Percentiles rank a stretch among this genome's conserved stretches.
phyloP scores from a whole-genome alignment of 1,140 invertebrate genomes.

The Polyergus mexicanus region DNA sequence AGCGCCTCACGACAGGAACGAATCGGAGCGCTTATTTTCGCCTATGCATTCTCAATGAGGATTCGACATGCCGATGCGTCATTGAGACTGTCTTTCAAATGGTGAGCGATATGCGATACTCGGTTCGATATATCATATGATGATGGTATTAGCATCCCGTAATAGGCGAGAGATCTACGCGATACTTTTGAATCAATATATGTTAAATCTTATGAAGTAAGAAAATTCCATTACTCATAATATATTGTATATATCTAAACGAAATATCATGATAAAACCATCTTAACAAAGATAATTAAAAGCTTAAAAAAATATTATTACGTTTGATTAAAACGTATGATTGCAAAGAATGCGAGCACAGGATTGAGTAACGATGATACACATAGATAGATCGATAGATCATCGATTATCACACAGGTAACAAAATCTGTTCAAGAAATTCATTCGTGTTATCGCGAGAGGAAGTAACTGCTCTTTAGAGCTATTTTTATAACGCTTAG shows the following conservation, averaged over 20 bases:
- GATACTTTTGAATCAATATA: not conserved
- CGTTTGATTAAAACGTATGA: not conserved
- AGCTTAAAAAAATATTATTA: not conserved
- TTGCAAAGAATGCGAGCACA: not conserved
- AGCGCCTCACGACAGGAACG: constrained; percentile 61
- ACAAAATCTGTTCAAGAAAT: constrained; percentile 75
- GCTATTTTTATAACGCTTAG: constrained; percentile 86
- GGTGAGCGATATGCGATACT: constrained; percentile 50
- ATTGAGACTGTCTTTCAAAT: constrained; percentile 48
- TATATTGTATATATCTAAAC: not conserved
- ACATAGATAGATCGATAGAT: not conserved
- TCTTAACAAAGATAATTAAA: not conserved
- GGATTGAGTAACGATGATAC: not conserved
- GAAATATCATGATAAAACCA: not conserved
- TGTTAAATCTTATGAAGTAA: not conserved
- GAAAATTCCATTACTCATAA: not conserved
- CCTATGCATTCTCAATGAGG: constrained; percentile 68
- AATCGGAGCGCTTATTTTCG: constrained; percentile 62
- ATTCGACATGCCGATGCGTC: constrained; percentile 71
- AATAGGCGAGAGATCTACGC: constrained; percentile 10
- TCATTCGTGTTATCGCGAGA: constrained; percentile 69
- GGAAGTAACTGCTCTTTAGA: constrained; percentile 81
- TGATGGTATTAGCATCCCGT: not conserved
- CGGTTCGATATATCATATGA: constrained; percentile 22
- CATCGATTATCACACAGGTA: constrained; percentile 71